Evolutionary conservation across 1,140 invertebrate species (phyloP).

Genomic region (Sipha flava): DNA sequence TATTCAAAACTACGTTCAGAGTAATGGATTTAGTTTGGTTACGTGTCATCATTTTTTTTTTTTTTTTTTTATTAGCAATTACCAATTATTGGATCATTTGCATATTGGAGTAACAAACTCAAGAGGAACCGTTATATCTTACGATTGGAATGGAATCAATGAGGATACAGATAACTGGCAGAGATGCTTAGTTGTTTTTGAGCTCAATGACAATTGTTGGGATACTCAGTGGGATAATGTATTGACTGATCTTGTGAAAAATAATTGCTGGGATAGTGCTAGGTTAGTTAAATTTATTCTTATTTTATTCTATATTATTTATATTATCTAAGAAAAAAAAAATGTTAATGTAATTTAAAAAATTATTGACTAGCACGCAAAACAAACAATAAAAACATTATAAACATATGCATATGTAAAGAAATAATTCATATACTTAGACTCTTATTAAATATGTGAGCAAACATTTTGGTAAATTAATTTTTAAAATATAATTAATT

Average conservation of each 20-base stretch:
- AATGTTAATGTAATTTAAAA: too few species aligned
- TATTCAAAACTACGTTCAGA: not conserved
- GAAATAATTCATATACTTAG: too few species aligned
- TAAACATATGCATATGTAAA: too few species aligned
- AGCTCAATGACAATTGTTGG: slow-evolving; percentile 50
- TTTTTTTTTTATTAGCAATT: slow-evolving; percentile 53
- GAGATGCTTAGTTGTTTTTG: slow-evolving; percentile 61
- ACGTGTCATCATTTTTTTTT: slow-evolving; percentile 5
- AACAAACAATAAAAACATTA: too few species aligned
- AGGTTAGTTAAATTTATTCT: slow-evolving; percentile 41
- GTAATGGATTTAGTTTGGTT: not conserved
- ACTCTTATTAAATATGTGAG: too few species aligned
- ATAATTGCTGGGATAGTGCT: slow-evolving; percentile 55
- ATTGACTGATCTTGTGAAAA: slow-evolving; percentile 54
- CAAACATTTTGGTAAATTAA: too few species aligned
- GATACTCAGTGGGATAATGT: slow-evolving; percentile 65
- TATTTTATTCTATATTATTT: not conserved
- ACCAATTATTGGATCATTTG: slow-evolving; percentile 66
- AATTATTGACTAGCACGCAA: too few species aligned
- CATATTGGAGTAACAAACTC: slow-evolving; percentile 74
- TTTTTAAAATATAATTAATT: too few species aligned
- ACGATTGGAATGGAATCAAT: slow-evolving; percentile 61
- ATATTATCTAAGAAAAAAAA: too few species aligned
- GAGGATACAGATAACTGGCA: slow-evolving; percentile 52
- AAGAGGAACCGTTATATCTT: slow-evolving; percentile 63